phyloP scores from a whole-genome alignment of 2,888 invertebrate genomes.

The Caenorhabditis virilis region DNA sequence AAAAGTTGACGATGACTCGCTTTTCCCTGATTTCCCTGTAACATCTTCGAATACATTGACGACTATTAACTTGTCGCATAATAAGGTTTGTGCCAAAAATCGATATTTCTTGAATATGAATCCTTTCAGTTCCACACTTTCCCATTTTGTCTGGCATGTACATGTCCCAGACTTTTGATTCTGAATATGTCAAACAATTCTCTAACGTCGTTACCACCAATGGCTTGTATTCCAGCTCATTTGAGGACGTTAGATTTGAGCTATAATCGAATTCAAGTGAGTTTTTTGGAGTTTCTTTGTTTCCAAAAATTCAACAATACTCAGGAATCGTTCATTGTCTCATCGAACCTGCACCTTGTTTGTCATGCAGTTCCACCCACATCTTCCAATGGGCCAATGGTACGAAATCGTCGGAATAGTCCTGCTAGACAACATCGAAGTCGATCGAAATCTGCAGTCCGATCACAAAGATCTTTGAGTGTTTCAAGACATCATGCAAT shows the following conservation, averaged over 20 bases:
- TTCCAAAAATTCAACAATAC: neutral
- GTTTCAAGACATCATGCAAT: constrained; percentile 52
- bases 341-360: constrained; percentile 29
- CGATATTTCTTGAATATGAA: neutral
- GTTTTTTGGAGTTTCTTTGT: neutral
- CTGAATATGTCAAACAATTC: constrained; percentile 88
- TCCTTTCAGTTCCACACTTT: constrained; percentile 79
- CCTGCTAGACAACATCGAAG: constrained; percentile 51
- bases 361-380: constrained; percentile 48
- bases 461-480: constrained; percentile 64
- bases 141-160: constrained; percentile 86
- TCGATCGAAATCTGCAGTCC: constrained; percentile 66
- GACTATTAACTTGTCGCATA: constrained; percentile 84
- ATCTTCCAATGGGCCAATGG: constrained; percentile 30
- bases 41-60: constrained; percentile 72
- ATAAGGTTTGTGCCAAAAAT: constrained; percentile 74
- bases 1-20: constrained; percentile 66
- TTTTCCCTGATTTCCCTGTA: constrained; percentile 68
- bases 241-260: constrained; percentile 79
- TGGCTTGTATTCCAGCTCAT: constrained; percentile 49
- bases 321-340: constrained; percentile 34
- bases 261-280: constrained; percentile 80
- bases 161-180: constrained; percentile 83
- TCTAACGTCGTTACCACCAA: constrained; percentile 72
- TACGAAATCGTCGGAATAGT: constrained; percentile 32